phyloP scores from a whole-genome alignment of 2,113 vertebrate species.

The Sturnira hondurensis region DNA sequence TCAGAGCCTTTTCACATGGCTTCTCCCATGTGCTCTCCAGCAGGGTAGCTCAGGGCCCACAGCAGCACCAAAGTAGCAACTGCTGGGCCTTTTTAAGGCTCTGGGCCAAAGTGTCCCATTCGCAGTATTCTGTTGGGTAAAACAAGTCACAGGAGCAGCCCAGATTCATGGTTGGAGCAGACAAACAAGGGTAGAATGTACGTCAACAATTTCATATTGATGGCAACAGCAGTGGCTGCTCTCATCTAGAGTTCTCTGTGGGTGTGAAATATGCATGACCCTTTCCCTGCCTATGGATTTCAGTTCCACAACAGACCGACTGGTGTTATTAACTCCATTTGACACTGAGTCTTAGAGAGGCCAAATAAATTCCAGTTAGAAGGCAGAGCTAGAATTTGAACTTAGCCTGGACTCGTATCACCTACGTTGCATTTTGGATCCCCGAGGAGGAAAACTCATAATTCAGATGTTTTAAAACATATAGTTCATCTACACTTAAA shows the following conservation, averaged over 20 bases:
- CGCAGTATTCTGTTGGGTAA: neutral
- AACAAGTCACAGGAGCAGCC: neutral
- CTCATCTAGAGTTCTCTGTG: neutral
- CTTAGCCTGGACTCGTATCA: neutral
- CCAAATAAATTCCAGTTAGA: neutral
- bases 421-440: neutral
- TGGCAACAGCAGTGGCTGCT: neutral
- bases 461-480: neutral
- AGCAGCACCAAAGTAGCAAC: neutral
- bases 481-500: neutral
- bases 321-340: neutral
- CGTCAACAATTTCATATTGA: neutral
- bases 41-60: neutral
- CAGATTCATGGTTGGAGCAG: neutral
- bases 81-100: neutral
- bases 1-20: neutral
- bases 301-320: neutral
- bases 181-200: neutral
- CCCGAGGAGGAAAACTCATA: neutral
- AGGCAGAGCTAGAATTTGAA: neutral
- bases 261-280: neutral
- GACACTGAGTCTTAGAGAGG: neutral
- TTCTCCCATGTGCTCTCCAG: neutral
- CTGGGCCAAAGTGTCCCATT: neutral
- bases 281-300: neutral